Evolutionary conservation across 2,888 invertebrate genomes (phyloP).

Genomic region (Eubasilissa splendida): DNA sequence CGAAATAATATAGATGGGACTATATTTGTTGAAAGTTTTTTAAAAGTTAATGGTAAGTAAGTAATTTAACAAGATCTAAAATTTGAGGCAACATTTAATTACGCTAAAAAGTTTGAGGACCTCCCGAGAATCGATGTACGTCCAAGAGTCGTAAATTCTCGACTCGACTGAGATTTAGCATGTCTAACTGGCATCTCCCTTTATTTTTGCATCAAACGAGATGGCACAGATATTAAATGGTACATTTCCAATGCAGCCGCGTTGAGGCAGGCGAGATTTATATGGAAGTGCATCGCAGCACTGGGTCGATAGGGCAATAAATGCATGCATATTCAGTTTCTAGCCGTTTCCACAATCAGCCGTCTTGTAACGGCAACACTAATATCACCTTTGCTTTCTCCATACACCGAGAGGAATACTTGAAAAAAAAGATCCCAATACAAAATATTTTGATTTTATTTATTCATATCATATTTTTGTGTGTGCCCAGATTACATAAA

Average conservation of each 20-base stretch:
- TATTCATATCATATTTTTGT: too few species aligned
- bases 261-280: not conserved
- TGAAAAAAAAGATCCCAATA: too few species aligned
- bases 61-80: not conserved
- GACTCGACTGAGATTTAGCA: constrained; percentile 1
- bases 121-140: not conserved
- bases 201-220: constrained; percentile 6
- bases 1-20: too few species aligned
- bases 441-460: too few species aligned
- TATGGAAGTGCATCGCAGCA: not conserved
- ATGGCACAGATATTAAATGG: constrained; percentile 18
- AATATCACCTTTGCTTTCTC: too few species aligned
- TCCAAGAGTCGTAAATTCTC: constrained; percentile 4
- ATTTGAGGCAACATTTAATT: not conserved
- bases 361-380: too few species aligned
- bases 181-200: constrained; percentile 8
- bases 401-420: too few species aligned
- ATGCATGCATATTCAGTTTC: too few species aligned
- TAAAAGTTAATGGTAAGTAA: too few species aligned
- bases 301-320: constrained; percentile 7
- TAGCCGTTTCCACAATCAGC: too few species aligned
- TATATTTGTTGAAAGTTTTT: too few species aligned
- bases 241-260: constrained; percentile 8
- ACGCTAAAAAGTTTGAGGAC: not conserved
- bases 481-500: too few species aligned